Base-by-base conservation (phyloP, 2,888 invertebrate species). In the Spodoptera exigua region DNA sequence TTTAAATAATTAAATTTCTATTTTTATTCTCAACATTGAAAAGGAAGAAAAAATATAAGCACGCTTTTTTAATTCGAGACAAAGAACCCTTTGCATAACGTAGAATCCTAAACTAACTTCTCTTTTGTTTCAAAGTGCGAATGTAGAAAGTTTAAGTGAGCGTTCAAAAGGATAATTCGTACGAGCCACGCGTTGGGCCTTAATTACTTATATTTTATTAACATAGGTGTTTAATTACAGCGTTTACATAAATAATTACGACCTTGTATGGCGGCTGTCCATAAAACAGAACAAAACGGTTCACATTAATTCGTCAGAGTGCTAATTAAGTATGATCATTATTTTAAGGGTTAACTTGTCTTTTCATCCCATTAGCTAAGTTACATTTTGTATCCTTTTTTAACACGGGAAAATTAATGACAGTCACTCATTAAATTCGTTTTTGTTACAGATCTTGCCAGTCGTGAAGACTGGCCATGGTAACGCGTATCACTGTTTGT, bases 391-490 rank as follows among this genome's bases (percentile, higher is more conserved):
- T 9, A 45, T 41, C 13, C 18, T 1, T 7, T 13, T 4, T 18
- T 32, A 27, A 35, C 4, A 1, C 12, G 14, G 3, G 10, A 21
- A 17, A 16, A 49, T 12, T 14, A 17, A 48, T 32, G 4, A 9
- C n/a, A n/a, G 12, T 3, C 0, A 2, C 11, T 35, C 13, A n/a
- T n/a, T n/a, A n/a, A n/a, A n/a, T n/a, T n/a, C n/a, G n/a, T 1
- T 56, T 5, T 75, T 74, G 66, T 76, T 77, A 4, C 66, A 76
- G 77, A 44, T 40, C 35, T 11, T 7, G 17, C 74, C 73, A 73
- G 78, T 76, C 66, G n/a, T 13, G 11, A 27, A 17, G 65, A 74
- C 76, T 78, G 77, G 76, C 57, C 58, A 86, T 84, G 84, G 37
- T 70, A 62, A 54, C 17, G 52, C 55, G 35, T 70, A 46, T 59